phyloP scores from a whole-genome alignment of 2,888 invertebrate genomes.

The Octonoba sinensis region DNA sequence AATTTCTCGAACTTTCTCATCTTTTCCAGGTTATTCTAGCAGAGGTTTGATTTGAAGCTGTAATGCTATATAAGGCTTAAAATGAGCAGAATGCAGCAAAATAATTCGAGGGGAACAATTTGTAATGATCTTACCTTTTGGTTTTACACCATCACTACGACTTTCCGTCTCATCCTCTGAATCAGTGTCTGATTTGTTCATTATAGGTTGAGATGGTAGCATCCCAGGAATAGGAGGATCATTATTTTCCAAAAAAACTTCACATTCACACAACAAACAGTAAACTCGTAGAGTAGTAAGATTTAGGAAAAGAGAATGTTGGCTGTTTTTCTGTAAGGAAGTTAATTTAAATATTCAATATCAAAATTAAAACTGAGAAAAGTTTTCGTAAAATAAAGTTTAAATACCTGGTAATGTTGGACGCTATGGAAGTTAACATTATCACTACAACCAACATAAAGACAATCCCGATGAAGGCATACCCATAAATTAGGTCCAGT shows the following conservation, averaged over 20 bases:
- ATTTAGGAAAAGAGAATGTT: conserved; percentile 87
- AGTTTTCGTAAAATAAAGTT: not conserved
- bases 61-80: too few species aligned
- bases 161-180: conserved; percentile 72
- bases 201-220: conserved; percentile 49
- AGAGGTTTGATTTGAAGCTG: too few species aligned
- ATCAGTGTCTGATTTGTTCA: conserved; percentile 62
- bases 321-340: conserved; percentile 75
- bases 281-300: conserved; percentile 86
- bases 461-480: conserved; percentile 84
- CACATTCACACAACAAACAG: conserved; percentile 88
- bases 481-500: conserved; percentile 87
- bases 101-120: not conserved
- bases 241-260: conserved; percentile 78
- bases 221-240: conserved; percentile 69
- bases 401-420: conserved; percentile 76
- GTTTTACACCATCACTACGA: conserved; percentile 73
- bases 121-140: conserved; percentile 70
- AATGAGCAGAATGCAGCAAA: too few species aligned
- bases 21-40: too few species aligned
- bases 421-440: conserved; percentile 86
- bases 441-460: conserved; percentile 86
- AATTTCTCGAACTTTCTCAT: too few species aligned
- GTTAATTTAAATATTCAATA: not conserved
- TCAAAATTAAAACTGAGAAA: not conserved